Conservation (phyloP, 1,140 invertebrate species). For the Sitophilus oryzae region DNA sequence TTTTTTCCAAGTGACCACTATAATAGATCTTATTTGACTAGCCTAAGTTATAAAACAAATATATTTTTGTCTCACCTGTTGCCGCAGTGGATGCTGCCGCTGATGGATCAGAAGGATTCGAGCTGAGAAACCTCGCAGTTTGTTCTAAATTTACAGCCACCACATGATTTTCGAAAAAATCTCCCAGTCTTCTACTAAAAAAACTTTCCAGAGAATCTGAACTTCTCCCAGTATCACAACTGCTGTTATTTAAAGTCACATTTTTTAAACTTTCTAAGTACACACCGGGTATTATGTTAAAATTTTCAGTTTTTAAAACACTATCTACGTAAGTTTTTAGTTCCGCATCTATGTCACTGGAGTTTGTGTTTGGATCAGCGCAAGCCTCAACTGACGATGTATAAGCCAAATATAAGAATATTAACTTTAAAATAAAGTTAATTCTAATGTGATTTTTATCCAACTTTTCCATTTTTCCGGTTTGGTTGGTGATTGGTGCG, state of each 20-base stretch:
- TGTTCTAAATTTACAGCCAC: constrained; percentile 51
- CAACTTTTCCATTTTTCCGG: too few species aligned
- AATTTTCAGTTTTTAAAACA: constrained; percentile 39
- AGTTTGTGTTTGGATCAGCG: constrained; percentile 20
- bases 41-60: neutral
- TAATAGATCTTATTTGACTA: too few species aligned
- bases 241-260: constrained; percentile 11
- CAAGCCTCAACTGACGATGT: constrained; percentile 19
- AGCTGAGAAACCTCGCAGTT: constrained; percentile 50
- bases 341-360: constrained; percentile 37
- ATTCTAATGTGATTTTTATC: too few species aligned
- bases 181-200: constrained; percentile 32
- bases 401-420: too few species aligned
- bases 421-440: too few species aligned
- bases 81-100: neutral
- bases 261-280: constrained; percentile 38
- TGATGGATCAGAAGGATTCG: constrained; percentile 8
- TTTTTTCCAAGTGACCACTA: too few species aligned
- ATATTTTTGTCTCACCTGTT: neutral
- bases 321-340: constrained; percentile 43
- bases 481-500: too few species aligned
- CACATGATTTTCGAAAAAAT: constrained; percentile 47
- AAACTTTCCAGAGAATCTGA: constrained; percentile 33
- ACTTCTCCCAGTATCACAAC: constrained; percentile 24
- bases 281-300: constrained; percentile 49